A percentile compares a stretch with the other conserved stretches of the same genome.
phyloP scores from a whole-genome alignment of 2,113 vertebrate genomes.

The Equus quagga region DNA sequence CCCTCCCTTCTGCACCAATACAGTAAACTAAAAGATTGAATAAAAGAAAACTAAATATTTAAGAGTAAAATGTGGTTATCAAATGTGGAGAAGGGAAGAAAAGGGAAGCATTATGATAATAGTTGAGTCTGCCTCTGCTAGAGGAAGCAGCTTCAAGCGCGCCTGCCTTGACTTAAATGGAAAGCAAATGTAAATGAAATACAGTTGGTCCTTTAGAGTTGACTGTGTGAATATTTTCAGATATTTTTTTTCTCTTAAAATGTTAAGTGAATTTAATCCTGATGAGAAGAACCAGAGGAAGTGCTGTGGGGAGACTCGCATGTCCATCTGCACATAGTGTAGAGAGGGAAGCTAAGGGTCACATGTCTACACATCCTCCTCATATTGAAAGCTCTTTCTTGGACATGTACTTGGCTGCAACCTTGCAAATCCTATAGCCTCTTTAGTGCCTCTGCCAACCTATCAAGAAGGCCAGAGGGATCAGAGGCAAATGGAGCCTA shows the following conservation, averaged over 20 bases:
- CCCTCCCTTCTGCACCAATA: slow-evolving; percentile 74
- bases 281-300: background rate
- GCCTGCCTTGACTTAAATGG: slow-evolving; percentile 66
- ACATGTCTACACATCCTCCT: background rate
- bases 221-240: background rate
- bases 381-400: background rate
- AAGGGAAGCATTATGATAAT: slow-evolving; percentile 86
- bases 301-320: background rate
- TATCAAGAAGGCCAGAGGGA: background rate
- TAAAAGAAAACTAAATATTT: slow-evolving; percentile 87
- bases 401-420: background rate
- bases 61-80: slow-evolving; percentile 80
- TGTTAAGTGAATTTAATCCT: slow-evolving; percentile 65
- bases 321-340: background rate
- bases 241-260: slow-evolving; percentile 59
- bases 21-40: slow-evolving; percentile 82
- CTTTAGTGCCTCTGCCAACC: background rate
- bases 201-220: slow-evolving; percentile 66
- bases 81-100: slow-evolving; percentile 63
- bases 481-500: background rate
- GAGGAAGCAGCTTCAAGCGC: slow-evolving; percentile 70
- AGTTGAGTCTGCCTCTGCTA: slow-evolving; percentile 66
- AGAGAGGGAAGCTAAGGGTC: background rate
- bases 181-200: slow-evolving; percentile 75
- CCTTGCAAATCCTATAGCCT: background rate